These are phyloP conservation scores for Hyperoplus immaculatus DNA, from an alignment of 2,797 vertebrate species.

Conservation along the genomic window DNA sequence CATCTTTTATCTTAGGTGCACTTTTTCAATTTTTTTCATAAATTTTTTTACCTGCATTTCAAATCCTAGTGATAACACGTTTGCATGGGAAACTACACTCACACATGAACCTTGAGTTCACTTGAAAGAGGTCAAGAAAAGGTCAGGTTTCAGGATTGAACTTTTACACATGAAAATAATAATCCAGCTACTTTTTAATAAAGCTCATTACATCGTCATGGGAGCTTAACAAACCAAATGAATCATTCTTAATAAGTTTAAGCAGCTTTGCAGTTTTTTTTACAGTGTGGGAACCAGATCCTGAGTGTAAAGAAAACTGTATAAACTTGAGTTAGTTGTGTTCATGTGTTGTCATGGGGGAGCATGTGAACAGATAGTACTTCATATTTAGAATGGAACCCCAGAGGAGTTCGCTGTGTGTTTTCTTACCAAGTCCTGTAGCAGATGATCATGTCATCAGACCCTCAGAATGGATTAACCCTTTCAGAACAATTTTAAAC, in stretches of 20 bases:
- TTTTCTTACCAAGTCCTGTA: constrained; percentile 62
- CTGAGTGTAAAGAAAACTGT: not conserved
- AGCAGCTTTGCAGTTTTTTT: not conserved
- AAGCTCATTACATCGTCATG: too few relatives aligned
- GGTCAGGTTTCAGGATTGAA: not conserved
- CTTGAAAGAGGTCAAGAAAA: not conserved
- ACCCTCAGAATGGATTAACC: constrained; percentile 56
- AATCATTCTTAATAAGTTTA: not conserved
- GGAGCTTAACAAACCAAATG: not conserved
- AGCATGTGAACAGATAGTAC: constrained; percentile 75
- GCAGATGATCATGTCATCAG: constrained; percentile 73
- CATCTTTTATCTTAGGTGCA: too few relatives aligned
- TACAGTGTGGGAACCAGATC: not conserved
- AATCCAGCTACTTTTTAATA: too few relatives aligned
- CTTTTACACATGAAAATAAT: not conserved
- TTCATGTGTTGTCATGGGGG: constrained; percentile 46
- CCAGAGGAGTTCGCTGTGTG: constrained; percentile 65
- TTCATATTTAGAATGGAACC: constrained; percentile 67
- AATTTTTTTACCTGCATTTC: not conserved
- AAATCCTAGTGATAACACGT: not conserved
- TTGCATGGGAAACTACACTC: not conserved
- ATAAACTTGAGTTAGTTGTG: constrained; percentile 6
- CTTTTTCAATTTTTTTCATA: not conserved
- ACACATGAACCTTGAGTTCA: not conserved
- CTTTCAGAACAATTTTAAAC: constrained; percentile 19